Percentiles rank a stretch among this genome's conserved stretches.
Conservation (phyloP, 2,797 vertebrate genomes). For the Sternotherus odoratus region DNA sequence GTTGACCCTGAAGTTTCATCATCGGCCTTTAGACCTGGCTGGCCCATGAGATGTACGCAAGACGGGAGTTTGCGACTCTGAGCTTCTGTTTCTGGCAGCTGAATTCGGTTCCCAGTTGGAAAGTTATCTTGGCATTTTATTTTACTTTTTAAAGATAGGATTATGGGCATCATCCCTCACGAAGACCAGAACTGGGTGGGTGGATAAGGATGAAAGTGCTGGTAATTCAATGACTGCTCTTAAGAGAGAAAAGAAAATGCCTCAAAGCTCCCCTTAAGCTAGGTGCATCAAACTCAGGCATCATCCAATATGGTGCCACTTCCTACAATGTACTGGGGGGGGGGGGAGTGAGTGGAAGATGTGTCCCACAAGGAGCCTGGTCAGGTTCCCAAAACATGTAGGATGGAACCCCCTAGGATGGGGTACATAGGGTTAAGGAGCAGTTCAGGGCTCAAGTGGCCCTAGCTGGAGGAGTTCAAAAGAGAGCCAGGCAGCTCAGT, state of each 20-base stretch:
- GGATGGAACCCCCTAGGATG: neutral
- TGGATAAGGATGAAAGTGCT: neutral
- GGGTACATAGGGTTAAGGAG: no score
- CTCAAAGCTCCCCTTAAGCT: accelerated
- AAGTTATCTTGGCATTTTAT: neutral
- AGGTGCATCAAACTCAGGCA: no score
- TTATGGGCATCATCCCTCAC: neutral
- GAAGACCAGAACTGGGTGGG: neutral
- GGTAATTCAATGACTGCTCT: no score
- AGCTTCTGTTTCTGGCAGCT: neutral
- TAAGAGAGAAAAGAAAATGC: no score
- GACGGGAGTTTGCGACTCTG: accelerated
- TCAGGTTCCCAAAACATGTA: neutral
- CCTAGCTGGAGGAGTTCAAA: no score
- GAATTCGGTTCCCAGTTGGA: accelerated
- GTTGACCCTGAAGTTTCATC: neutral
- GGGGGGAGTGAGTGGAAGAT: neutral
- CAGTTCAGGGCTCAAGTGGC: no score
- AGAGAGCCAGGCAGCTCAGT: no score
- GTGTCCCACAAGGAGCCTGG: neutral
- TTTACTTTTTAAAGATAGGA: neutral
- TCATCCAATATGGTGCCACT: neutral
- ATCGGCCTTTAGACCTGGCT: accelerated
- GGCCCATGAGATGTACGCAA: accelerated
- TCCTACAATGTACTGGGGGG: neutral